Evolutionary conservation across 2,797 vertebrate genomes (phyloP), one percentile per base, ranked within the genome.

Genomic region (Danio albolineatus): DNA sequence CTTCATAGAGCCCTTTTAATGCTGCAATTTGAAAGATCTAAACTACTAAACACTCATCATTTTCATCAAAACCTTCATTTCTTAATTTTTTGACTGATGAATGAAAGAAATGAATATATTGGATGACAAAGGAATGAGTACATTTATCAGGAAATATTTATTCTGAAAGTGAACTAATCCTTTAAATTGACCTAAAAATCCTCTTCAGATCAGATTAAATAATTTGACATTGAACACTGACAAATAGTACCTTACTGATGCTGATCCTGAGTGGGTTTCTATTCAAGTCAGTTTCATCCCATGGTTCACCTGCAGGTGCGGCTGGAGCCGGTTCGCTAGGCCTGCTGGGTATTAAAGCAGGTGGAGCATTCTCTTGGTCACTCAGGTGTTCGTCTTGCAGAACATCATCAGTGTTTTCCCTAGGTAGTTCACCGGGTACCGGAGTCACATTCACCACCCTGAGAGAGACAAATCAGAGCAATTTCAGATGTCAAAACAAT

Each of bases 231-330:
- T 49, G 21, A 17, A 49, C 14, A 49, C 21, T 0, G 44, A 51
- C 46, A 39, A 41, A 17, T 21, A 5, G 89, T 92, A 96, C 95
- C 95, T 96, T 96, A 92, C 94, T 94, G 56, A 96, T 94, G 92
- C 94, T 96, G 91, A 99, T 98, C 91, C 97, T 95, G 91, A 99
- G 97, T 93, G 97, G 95, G 95, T 99, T 99, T 85, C 97, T 95
- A 91, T 99, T 99, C 87, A 99, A 97, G 86, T 99, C 98, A 0
- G 97, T 99, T 91, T 98, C 97, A 79, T 98, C 98, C 97, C 96
- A 99, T 91, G 91, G 90, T 87, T 96, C 95, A n/a, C 90, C 94
- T 87, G 95, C 94, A 65, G 95, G 93, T 43, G 92, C 90, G 17
- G 89, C 56, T 48, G 93, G 91, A 8, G 90, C 69, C 19, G 72